Percentiles rank a stretch among this genome's conserved stretches.
Conservation (phyloP, 2,113 vertebrate genomes). For the Nematolebias whitei region DNA sequence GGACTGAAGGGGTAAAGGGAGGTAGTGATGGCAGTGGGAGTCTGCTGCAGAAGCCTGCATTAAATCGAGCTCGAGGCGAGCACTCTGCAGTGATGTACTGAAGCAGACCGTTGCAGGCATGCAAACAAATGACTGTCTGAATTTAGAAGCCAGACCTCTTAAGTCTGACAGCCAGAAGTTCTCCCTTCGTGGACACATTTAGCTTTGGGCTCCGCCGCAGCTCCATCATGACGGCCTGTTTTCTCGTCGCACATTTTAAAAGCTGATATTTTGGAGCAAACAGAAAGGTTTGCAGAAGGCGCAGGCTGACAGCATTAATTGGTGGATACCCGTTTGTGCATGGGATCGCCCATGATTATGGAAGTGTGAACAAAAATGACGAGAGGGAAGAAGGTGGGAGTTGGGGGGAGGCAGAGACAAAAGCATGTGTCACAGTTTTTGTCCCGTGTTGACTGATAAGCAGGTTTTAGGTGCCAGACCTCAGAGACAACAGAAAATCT, state of each 20-base stretch:
- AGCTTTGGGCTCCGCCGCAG: constrained; percentile 22
- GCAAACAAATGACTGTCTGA: constrained; percentile 33
- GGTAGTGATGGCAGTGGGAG: constrained; percentile 14
- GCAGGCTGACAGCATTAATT: constrained; percentile 48
- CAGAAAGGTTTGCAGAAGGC: constrained; percentile 28
- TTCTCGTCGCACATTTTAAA: constrained; percentile 18
- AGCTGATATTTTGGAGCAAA: constrained; percentile 32
- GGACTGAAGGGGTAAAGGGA: constrained; percentile 19
- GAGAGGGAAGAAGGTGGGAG: constrained; percentile 10
- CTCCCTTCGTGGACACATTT: constrained; percentile 15
- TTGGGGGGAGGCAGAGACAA: constrained; percentile 62
- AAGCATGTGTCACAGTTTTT: constrained; percentile 63
- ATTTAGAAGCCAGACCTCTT: constrained; percentile 34
- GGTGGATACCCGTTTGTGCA: constrained; percentile 43
- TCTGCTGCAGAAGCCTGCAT: constrained; percentile 42
- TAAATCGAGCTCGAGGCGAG: constrained; percentile 46
- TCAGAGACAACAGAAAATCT: constrained; percentile 22
- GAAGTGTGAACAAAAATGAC: constrained; percentile 30
- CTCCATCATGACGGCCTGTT: constrained; percentile 1
- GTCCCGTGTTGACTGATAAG: constrained; percentile 71
- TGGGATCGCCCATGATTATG: constrained; percentile 24
- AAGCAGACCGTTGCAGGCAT: constrained; percentile 27
- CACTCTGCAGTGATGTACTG: constrained; percentile 40
- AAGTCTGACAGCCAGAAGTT: constrained; percentile 41
- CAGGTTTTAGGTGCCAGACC: constrained; percentile 52